These are phyloP conservation scores for Drosophila watanabei DNA, from an alignment of 1,140 invertebrate species.

Conservation along the genomic window DNA sequence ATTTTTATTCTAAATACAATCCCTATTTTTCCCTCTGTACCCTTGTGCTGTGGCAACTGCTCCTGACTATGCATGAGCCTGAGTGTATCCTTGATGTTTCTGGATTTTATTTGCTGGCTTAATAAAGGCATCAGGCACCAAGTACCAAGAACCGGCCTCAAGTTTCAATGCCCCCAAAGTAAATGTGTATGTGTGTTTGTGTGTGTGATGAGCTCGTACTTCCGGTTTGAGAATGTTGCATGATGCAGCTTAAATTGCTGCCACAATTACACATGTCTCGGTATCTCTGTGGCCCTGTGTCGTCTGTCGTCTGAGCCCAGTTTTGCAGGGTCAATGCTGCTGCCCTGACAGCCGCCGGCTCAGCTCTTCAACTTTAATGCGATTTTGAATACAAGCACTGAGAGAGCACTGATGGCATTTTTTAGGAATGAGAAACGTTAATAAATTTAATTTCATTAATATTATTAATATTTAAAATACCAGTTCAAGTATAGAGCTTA, in stretches of 20 bases:
- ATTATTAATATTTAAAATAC: not conserved
- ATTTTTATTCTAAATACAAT: not conserved
- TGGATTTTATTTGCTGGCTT: slow-evolving; percentile 81
- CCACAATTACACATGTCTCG: slow-evolving; percentile 78
- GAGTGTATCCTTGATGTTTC: slow-evolving; percentile 76
- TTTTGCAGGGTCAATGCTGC: slow-evolving; percentile 79
- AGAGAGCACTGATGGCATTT: not conserved
- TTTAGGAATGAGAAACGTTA: not conserved
- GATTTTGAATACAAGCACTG: slow-evolving; percentile 55
- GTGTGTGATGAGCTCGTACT: slow-evolving; percentile 59
- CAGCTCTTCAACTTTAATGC: slow-evolving; percentile 48
- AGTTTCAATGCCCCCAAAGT: slow-evolving; percentile 61
- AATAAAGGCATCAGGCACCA: slow-evolving; percentile 76
- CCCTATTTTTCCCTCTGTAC: slow-evolving; percentile 1
- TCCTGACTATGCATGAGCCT: slow-evolving; percentile 74
- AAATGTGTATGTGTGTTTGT: slow-evolving; percentile 9
- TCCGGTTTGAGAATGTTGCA: slow-evolving; percentile 74
- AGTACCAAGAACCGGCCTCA: slow-evolving; percentile 42
- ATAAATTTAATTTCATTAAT: not conserved
- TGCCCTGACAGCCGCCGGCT: slow-evolving; percentile 44
- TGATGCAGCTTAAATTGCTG: slow-evolving; percentile 77
- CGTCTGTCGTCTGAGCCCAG: slow-evolving; percentile 33
- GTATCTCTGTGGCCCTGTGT: slow-evolving; percentile 28
- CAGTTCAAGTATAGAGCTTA: not conserved
- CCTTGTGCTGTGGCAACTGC: slow-evolving; percentile 48